Evolutionary conservation across 2,888 invertebrate species (phyloP).

Genomic region (Horisme vitalbata): DNA sequence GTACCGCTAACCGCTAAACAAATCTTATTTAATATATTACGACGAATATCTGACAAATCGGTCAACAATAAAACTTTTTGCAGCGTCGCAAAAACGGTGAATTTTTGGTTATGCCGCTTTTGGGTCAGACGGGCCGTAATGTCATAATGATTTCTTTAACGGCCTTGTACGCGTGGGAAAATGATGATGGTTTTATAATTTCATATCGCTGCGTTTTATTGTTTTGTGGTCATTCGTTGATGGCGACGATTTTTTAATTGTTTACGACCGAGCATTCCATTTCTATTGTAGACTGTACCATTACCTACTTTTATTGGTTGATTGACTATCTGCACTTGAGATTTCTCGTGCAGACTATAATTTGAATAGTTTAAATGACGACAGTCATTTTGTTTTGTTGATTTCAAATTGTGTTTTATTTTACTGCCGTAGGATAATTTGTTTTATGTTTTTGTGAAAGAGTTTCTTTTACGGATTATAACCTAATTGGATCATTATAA

Average conservation of each 20-base stretch:
- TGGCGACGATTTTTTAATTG: constrained; percentile 4
- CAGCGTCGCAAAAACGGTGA: constrained; percentile 30
- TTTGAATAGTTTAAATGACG: neutral
- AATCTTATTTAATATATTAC: constrained; percentile 57
- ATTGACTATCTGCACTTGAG: neutral
- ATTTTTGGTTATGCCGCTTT: constrained; percentile 29
- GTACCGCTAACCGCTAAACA: constrained; percentile 46
- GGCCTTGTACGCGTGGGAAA: constrained; percentile 31
- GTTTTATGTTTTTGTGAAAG: too few species aligned
- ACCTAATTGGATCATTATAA: too few species aligned
- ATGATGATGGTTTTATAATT: constrained; percentile 33
- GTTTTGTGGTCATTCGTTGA: constrained; percentile 17
- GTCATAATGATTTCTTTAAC: constrained; percentile 28
- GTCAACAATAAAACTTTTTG: constrained; percentile 38
- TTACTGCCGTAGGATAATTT: neutral
- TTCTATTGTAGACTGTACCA: constrained; percentile 5
- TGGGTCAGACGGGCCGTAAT: constrained; percentile 33
- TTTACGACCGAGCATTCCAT: constrained; percentile 2
- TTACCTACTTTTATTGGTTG: constrained; percentile 2
- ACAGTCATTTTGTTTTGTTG: neutral
- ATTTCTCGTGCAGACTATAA: constrained; percentile 1
- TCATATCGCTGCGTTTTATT: constrained; percentile 29
- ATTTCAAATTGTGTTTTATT: neutral
- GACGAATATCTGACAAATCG: constrained; percentile 45
- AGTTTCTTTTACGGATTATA: too few species aligned